Percentiles rank a stretch among this genome's conserved stretches.
phyloP scores from a whole-genome alignment of 2,797 vertebrate species.

The Phrynocephalus forsythii region DNA sequence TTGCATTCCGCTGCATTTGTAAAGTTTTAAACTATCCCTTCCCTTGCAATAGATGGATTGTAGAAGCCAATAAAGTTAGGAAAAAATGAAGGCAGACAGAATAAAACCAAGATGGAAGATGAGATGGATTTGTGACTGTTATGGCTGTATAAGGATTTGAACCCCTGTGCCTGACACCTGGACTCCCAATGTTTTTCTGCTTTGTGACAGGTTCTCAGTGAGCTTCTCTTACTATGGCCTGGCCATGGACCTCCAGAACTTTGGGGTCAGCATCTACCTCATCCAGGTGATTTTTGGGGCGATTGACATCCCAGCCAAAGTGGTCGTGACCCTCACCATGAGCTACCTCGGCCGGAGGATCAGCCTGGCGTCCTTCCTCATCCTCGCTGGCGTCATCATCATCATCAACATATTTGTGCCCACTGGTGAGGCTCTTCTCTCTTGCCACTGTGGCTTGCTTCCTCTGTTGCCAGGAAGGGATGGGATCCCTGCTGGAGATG shows the following conservation, averaged over 20 bases:
- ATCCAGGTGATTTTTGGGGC: slow-evolving; percentile 95
- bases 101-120: too few relatives aligned
- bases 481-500: too few relatives aligned
- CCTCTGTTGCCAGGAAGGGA: neutral
- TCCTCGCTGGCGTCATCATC: slow-evolving; percentile 84
- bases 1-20: too few relatives aligned
- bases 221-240: slow-evolving; percentile 91
- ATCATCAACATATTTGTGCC: slow-evolving; percentile 87
- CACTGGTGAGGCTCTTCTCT: slow-evolving; percentile 76
- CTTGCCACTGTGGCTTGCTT: neutral
- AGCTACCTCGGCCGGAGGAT: slow-evolving; percentile 85
- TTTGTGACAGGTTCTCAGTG: slow-evolving; percentile 84
- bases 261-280: slow-evolving; percentile 90
- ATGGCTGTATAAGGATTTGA: too few relatives aligned
- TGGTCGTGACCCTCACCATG: slow-evolving; percentile 82
- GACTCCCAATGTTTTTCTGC: neutral
- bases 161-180: neutral
- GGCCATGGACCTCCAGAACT: slow-evolving; percentile 91
- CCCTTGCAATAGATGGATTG: too few relatives aligned
- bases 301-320: slow-evolving; percentile 90
- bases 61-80: too few relatives aligned
- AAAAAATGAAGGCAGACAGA: too few relatives aligned
- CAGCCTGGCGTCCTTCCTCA: slow-evolving; percentile 82
- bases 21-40: too few relatives aligned
- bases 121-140: too few relatives aligned